Base-by-base conservation (phyloP, 2,797 vertebrate genomes). In the Anabas testudineus region DNA sequence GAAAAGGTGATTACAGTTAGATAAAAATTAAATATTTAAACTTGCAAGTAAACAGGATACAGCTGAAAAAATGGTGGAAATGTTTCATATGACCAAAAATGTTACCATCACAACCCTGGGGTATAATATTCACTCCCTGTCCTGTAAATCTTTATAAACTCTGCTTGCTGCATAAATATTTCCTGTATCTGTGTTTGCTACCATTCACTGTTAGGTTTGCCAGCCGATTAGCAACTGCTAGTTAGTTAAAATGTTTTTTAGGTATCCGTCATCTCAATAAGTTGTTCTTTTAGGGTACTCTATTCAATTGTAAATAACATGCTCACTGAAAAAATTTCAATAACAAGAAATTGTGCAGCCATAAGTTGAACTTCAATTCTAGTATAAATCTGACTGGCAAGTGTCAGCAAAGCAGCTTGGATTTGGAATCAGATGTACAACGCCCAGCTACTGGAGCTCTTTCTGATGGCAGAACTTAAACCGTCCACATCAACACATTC, bases 241-340 rank as follows among this genome's bases (percentile, higher is more conserved):
- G 28, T 59, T 47, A 15, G 22, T 56, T 57, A 60, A 59, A 70
- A 14, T 22, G 10, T 3, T 34, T 54, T 32, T 10, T 39, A 51
- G 53, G 45, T n/a, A 42, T 30, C 22, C 14, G 10, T 46, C 3
- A 0, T 6, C 55, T 56, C 21, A 74, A 75, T 51, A 70, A 77
- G 49, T 71, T 67, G 30, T 55, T 47, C 56, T 62, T 67, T 10
- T 58, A n/a, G 64, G 16, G 26, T 45, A 43, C 36, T 71, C 39
- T 24, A 39, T 41, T 4, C 10, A 54, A 45, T 4, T 43, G 9
- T 42, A 39, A 51, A 51, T 56, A 52, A 47, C 19, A 53, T 24
- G 13, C 24, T 47, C 13, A 16, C n/a, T 22, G 30, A 67, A 51
- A 61, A 75, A 71, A 26, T 10, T 13, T 10, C 12, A 13, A 32